phyloP scores from a whole-genome alignment of 2,113 vertebrate species.

The Fulmarus glacialis region DNA sequence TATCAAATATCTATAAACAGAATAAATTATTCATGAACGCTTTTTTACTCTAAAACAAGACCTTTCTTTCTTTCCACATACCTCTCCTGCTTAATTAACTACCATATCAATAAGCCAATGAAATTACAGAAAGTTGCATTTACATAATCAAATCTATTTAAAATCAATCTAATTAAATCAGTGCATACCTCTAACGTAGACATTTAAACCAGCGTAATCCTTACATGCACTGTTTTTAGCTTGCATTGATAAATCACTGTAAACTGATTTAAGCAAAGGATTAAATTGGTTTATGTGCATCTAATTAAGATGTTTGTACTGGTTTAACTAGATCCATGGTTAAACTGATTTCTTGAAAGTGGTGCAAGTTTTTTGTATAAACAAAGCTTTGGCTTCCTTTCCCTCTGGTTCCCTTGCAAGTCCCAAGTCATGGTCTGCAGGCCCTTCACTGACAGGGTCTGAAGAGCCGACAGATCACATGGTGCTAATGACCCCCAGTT shows the following conservation, averaged over 20 bases:
- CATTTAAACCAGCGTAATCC: conserved; percentile 17
- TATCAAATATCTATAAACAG: neutral
- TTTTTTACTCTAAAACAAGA: neutral
- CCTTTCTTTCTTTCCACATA: neutral
- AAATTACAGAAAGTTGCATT: neutral
- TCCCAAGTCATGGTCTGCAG: neutral
- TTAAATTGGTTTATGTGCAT: neutral
- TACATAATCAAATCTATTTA: conserved; percentile 18
- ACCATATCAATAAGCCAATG: conserved; percentile 19
- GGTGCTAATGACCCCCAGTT: neutral
- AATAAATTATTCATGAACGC: neutral
- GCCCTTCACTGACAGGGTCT: neutral
- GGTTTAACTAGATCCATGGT: neutral
- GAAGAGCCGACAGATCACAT: neutral
- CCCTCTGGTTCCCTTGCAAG: neutral
- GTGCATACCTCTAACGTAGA: neutral
- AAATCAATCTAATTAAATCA: neutral
- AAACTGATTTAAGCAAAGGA: conserved; percentile 13
- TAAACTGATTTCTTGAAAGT: neutral
- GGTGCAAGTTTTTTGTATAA: neutral
- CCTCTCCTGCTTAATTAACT: conserved; percentile 21
- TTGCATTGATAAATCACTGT: neutral
- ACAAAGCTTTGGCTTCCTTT: neutral
- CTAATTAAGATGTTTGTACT: conserved; percentile 2
- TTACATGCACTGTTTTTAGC: neutral